Base-by-base conservation (phyloP, 2,888 invertebrate species). In the Aleiodes alternator region DNA sequence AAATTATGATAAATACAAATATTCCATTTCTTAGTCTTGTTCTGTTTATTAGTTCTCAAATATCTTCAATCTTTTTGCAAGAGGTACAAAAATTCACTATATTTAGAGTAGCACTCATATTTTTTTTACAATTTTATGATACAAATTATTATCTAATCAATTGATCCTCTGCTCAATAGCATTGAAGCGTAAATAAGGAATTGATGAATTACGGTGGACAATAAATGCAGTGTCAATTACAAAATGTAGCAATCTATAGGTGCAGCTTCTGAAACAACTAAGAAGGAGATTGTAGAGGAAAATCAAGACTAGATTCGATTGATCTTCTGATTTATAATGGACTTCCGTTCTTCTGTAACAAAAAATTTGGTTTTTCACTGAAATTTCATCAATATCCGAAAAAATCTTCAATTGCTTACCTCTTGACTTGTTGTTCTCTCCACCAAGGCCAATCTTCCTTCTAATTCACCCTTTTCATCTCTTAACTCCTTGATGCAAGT, bases 401-500 rank as follows among this genome's bases (percentile, higher is more conserved):
- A 7, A 14, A 59, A 31, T 57, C 12, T 64, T 64, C 48, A 64
- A 64, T 64, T 14, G n/a, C 11, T 55, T 14, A 64, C 64, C 64
- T 48, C 48, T 16, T 12, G 34, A 14, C 16, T 23, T 5, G 16
- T 23, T 23, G 34, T 48, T 23, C 16, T 16, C 4, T 9, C 64
- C 11, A 16, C 23, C 23, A 43, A 23, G 16, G 64, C 51, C 7
- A 51, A n/a, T 29, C 34, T 68, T n/a, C 51, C 51, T 51, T 73
- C 50, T n/a, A 16, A 7, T 68, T 78, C 80, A 90, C 89, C 94
- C 92, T 92, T 92, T 85, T 94, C 92, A 74, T 93, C 91, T 86
- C 93, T 93, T 75, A 94, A 87, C 81, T 93, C 93, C 79, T 92
- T 92, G 84, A 94, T 93, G 83, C 93, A 93, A 70, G 92, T 93